Evolutionary conservation across 2,797 vertebrate genomes (phyloP).

Genomic region (Enoplosus armatus): DNA sequence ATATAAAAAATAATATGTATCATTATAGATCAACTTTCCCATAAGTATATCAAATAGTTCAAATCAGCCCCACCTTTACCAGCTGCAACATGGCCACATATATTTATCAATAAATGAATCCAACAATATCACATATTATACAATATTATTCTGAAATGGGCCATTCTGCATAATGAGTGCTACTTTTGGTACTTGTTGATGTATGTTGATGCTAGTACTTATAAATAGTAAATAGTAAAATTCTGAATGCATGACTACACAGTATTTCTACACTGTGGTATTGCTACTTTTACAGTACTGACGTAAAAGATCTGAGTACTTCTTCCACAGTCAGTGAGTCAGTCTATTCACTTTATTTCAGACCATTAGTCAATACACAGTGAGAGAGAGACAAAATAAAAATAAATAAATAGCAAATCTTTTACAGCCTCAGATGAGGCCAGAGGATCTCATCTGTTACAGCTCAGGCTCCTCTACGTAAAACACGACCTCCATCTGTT

Average conservation of each 20-base stretch:
- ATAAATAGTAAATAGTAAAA: too few relatives aligned
- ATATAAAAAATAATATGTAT: not conserved
- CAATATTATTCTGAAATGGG: not conserved
- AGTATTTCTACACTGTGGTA: not conserved
- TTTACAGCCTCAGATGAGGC: conserved; percentile 3
- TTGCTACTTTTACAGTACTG: not conserved
- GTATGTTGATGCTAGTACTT: not conserved
- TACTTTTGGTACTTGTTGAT: not conserved
- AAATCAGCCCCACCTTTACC: not conserved
- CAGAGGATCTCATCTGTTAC: conserved; percentile 39
- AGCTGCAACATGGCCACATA: not conserved
- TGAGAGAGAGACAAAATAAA: not conserved
- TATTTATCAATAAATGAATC: not conserved
- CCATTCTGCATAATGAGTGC: not conserved
- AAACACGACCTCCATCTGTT: conserved; percentile 74
- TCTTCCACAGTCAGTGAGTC: not conserved
- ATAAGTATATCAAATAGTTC: not conserved
- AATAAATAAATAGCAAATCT: not conserved
- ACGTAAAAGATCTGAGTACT: not conserved
- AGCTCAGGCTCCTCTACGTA: conserved; percentile 21
- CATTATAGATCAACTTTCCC: not conserved
- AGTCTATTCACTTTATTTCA: not conserved
- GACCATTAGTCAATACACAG: not conserved
- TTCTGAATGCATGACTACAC: not conserved
- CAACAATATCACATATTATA: not conserved